These are phyloP conservation scores for Mesocricetus auratus DNA, from an alignment of 2,113 vertebrate genomes.

Conservation along the genomic window DNA sequence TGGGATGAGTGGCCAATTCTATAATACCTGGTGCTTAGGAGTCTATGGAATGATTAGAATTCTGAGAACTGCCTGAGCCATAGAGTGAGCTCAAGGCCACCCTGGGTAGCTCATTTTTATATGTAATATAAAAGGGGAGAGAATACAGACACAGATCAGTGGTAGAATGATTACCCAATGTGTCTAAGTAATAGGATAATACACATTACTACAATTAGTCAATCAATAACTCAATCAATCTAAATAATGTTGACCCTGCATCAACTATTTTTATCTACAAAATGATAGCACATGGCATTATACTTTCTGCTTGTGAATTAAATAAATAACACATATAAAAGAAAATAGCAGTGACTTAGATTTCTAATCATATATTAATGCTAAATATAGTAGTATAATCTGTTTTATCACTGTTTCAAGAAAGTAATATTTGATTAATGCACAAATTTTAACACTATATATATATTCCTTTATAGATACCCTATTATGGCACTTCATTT, in stretches of 20 bases:
- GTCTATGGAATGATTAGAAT: not conserved
- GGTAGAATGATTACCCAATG: not conserved
- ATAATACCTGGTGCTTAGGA: not conserved
- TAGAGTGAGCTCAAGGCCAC: not conserved
- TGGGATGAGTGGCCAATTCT: not conserved
- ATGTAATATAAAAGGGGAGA: not conserved
- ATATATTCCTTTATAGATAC: not conserved
- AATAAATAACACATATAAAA: not conserved
- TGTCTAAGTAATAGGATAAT: not conserved
- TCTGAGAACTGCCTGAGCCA: too few species aligned
- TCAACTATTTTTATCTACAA: not conserved
- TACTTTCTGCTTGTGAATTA: not conserved
- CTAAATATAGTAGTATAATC: not conserved
- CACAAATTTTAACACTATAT: not conserved
- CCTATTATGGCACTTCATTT: not conserved
- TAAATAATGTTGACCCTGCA: not conserved
- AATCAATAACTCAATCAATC: not conserved
- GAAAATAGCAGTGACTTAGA: not conserved
- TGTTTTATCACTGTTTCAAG: not conserved
- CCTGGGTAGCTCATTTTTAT: not conserved
- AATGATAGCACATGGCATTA: not conserved
- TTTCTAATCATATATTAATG: not conserved
- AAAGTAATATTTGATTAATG: not conserved
- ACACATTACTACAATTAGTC: not conserved
- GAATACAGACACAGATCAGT: not conserved